A percentile compares a stretch with the other conserved stretches of the same genome.
Conservation (phyloP, 1,140 invertebrate species). For the Saccostrea glomerata region DNA sequence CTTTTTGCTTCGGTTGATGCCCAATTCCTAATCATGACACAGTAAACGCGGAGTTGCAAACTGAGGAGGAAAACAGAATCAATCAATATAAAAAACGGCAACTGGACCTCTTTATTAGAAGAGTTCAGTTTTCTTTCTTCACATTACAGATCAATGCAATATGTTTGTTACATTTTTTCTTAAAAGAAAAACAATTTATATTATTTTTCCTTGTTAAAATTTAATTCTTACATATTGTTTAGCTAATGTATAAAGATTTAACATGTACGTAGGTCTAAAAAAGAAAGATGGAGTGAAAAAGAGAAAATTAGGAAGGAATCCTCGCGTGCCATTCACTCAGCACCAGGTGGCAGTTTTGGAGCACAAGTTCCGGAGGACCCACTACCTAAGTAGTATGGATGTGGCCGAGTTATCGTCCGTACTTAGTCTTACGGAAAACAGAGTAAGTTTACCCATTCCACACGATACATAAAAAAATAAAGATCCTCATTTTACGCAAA, state of each 20-base stretch:
- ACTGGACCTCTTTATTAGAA: neutral
- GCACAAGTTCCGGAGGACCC: conserved; percentile 82
- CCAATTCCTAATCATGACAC: neutral
- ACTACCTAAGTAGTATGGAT: conserved; percentile 83
- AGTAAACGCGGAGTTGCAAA: neutral
- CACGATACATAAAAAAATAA: neutral
- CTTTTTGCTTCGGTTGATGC: neutral
- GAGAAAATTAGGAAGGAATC: conserved; percentile 81
- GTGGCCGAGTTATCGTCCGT: conserved; percentile 81
- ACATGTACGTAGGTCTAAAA: conserved; percentile 64
- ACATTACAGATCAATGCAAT: neutral
- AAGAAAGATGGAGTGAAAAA: conserved; percentile 78
- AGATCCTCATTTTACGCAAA: no score
- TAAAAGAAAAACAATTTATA: no score
- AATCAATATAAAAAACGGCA: no score
- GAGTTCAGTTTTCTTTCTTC: neutral
- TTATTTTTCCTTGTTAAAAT: no score
- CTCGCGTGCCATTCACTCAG: conserved; percentile 84
- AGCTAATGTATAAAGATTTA: no score
- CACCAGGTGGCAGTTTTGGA: conserved; percentile 83
- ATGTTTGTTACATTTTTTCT: no score
- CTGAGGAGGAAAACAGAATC: no score
- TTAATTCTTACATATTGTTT: no score
- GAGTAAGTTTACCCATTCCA: conserved; percentile 78
- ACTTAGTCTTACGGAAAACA: conserved; percentile 83